These are phyloP conservation scores for Adrianichthys oophorus DNA, from an alignment of 2,797 vertebrate species.

Conservation along the genomic window DNA sequence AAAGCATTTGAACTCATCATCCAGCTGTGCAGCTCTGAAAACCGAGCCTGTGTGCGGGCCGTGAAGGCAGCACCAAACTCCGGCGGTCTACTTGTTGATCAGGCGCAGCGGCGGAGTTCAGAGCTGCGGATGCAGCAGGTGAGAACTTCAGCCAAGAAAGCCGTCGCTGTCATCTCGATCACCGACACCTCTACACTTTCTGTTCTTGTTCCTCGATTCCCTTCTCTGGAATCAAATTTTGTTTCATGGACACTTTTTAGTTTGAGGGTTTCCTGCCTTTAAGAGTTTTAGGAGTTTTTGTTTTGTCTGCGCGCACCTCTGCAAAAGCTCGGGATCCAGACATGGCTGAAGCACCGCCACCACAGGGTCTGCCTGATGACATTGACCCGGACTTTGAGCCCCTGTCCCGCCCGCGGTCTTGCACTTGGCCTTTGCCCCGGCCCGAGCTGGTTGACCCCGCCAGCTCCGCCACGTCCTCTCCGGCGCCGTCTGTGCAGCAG, in stretches of 20 bases:
- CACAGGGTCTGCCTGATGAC: constrained; percentile 79
- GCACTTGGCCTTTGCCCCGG: constrained; percentile 94
- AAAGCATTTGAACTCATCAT: constrained; percentile 15
- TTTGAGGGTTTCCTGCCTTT: background rate
- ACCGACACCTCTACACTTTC: background rate
- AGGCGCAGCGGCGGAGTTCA: constrained; percentile 63
- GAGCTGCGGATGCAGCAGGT: constrained; percentile 40
- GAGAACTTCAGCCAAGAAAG: constrained; percentile 28
- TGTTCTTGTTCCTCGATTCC: background rate
- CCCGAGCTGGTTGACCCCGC: constrained; percentile 85
- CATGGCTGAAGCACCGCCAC: constrained; percentile 84
- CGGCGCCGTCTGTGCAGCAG: constrained; percentile 80
- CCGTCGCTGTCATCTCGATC: constrained; percentile 1
- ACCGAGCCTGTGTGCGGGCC: constrained; percentile 30
- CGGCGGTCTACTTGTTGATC: constrained; percentile 27
- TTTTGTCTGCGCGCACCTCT: constrained; percentile 22
- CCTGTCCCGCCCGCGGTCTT: constrained; percentile 90
- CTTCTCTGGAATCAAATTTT: background rate
- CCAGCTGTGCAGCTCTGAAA: background rate
- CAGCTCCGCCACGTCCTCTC: constrained; percentile 87
- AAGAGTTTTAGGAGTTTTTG: background rate
- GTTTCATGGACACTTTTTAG: no score
- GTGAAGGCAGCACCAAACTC: constrained; percentile 55
- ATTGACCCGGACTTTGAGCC: constrained; percentile 96
- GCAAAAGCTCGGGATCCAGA: constrained; percentile 27